phyloP scores from a whole-genome alignment of 2,113 vertebrate genomes.

The Chaenogobius annularis region DNA sequence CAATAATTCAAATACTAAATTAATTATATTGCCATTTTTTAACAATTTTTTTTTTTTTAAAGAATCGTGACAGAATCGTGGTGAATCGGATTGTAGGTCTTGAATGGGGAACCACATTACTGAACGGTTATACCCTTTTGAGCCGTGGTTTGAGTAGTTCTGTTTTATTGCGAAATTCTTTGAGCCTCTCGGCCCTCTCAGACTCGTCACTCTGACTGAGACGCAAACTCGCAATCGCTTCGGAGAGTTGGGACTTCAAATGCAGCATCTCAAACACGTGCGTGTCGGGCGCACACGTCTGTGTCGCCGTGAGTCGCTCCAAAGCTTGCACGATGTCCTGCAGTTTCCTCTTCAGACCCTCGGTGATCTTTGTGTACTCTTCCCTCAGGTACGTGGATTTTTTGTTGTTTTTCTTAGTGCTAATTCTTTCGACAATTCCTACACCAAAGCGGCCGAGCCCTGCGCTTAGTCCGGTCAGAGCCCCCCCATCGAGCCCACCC shows the following conservation, averaged over 20 bases:
- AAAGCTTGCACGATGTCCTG: not conserved
- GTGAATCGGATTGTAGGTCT: no score
- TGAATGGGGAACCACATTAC: no score
- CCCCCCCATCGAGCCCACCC: not conserved
- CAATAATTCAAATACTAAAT: no score
- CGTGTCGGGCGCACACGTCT: not conserved
- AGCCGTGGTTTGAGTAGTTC: not conserved
- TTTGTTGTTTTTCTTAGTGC: not conserved
- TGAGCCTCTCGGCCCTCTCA: not conserved
- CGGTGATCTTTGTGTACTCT: not conserved
- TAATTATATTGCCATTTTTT: no score
- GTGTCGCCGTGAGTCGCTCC: not conserved
- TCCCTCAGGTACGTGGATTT: not conserved
- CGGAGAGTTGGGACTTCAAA: not conserved
- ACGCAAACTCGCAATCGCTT: not conserved
- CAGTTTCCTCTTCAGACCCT: not conserved
- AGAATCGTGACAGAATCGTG: no score
- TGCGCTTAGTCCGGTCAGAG: not conserved
- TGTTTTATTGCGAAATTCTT: not conserved
- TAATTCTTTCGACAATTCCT: not conserved
- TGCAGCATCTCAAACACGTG: not conserved
- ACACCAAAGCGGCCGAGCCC: not conserved
- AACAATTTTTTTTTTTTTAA: no score
- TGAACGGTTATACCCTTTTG: no score
- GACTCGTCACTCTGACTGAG: not conserved